Evolutionary conservation across 64 coral and sea anemone genomes (phyloP), one percentile per base, ranked within the genome.

Genomic region (Catalaphyllia jardinei): DNA sequence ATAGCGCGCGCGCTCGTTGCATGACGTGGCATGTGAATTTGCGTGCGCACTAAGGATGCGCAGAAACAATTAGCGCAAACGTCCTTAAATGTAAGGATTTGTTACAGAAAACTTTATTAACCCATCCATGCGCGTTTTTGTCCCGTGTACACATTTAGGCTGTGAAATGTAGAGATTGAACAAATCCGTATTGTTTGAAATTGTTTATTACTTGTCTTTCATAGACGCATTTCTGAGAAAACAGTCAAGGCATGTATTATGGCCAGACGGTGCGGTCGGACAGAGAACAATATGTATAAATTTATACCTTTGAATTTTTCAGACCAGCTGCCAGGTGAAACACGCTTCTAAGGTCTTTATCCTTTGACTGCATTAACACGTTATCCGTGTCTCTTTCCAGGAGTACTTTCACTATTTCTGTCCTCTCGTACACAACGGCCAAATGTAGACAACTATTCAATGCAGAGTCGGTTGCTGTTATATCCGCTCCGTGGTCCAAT

Each of bases 381-480:
- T 50, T 13, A 50, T 85, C 81, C 49, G 49, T 51, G 81, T 85
- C 81, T 38, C 65, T 71, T 71, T 85, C 18, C 64, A 85, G 63
- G 31, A 85, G 17, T 10, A 39, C 0, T 69, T 85, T 71, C 4
- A 71, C 62, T 12, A 85, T 85, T 35, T 71, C 81, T 15, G 81
- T 3, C 62, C 49, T 71, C 49, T 25, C 50, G 15, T 71, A 85
- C 19, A 17, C 7, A 12, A 85, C 16, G 50, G 81, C 81, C 81
- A 85, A 85, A 85, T 85, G 81, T 71, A 85, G 35, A 50, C 62
- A 64, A 50, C 81, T 85, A 42, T 85, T 85, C 1, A 85, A 12
- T 28, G 63, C 51, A 71, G 31, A n/a, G 28, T 92, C 83, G 1
- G 14, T 33, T 24, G 74, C n/a, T 55, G 22, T 76, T 2, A 79